Evolutionary conservation across 2,113 vertebrate genomes (phyloP).

Genomic region (Lycocorax pyrrhopterus): DNA sequence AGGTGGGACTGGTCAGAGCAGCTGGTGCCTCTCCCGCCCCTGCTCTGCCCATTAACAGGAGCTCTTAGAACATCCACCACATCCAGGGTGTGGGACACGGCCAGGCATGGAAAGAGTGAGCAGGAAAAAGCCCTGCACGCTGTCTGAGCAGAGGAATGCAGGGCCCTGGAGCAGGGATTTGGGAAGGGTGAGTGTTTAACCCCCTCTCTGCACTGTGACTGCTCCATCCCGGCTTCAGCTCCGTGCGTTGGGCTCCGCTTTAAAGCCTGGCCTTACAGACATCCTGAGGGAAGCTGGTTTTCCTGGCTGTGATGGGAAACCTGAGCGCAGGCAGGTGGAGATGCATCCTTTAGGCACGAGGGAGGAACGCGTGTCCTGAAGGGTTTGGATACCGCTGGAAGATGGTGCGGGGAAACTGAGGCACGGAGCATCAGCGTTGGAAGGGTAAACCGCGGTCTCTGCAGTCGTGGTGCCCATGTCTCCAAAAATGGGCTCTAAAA

Average conservation of each 20-base stretch:
- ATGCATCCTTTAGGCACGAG: neutral
- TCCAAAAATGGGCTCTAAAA: neutral
- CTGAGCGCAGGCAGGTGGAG: fast-evolving
- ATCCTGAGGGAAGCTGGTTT: fast-evolving
- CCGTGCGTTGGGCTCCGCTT: fast-evolving
- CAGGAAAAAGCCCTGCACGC: neutral
- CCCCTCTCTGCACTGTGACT: neutral
- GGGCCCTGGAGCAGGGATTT: neutral
- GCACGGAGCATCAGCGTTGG: fast-evolving
- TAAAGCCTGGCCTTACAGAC: neutral
- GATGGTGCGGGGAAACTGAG: neutral
- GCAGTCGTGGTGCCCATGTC: fast-evolving
- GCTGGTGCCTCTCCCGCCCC: neutral
- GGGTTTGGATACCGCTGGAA: neutral
- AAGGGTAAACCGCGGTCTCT: fast-evolving
- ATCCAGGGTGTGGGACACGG: neutral
- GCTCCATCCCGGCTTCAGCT: neutral
- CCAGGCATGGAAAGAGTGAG: neutral
- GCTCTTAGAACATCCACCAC: neutral
- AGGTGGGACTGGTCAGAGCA: neutral
- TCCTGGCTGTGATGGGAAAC: neutral
- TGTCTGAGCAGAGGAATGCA: constrained; percentile 10
- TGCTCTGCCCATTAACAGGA: neutral
- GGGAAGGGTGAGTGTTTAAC: neutral
- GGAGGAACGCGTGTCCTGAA: neutral